Percentiles rank a stretch among this genome's conserved stretches.
Conservation (phyloP, 1,140 invertebrate genomes). For the Nylanderia fulva region DNA sequence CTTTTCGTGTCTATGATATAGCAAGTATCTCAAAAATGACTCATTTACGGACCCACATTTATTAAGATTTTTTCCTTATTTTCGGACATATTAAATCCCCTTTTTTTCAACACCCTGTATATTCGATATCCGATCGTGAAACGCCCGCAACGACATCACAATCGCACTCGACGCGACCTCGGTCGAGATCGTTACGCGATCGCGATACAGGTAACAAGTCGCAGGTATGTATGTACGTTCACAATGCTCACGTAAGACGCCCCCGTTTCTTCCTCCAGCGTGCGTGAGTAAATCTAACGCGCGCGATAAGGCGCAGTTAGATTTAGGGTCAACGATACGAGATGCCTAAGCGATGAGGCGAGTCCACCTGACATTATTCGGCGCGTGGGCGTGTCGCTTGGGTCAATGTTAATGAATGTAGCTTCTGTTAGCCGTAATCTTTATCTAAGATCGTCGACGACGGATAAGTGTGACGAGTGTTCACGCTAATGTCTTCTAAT, state of each 20-base stretch:
- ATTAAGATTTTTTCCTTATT: no score
- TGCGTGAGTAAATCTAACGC: background rate
- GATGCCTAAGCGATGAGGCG: background rate
- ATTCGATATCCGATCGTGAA: conserved; percentile 17
- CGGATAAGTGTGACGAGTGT: conserved; percentile 13
- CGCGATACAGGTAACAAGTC: background rate
- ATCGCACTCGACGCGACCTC: conserved; percentile 8
- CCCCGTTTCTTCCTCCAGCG: no score
- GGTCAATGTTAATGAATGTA: conserved; percentile 20
- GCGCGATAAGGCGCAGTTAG: background rate
- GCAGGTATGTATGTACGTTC: background rate
- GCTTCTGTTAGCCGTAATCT: background rate
- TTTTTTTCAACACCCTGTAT: no score
- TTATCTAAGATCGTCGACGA: background rate
- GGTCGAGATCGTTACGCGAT: conserved; percentile 18
- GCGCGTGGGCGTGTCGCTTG: background rate
- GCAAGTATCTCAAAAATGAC: no score
- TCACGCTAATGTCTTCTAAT: background rate
- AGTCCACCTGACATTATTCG: conserved; percentile 17
- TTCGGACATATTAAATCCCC: no score
- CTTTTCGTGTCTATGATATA: no score
- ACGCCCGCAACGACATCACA: background rate
- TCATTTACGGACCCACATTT: no score
- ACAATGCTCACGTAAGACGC: background rate
- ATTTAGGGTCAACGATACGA: conserved; percentile 26